Conservation (phyloP, 2,888 invertebrate genomes). For the Slavum lentiscoides region DNA sequence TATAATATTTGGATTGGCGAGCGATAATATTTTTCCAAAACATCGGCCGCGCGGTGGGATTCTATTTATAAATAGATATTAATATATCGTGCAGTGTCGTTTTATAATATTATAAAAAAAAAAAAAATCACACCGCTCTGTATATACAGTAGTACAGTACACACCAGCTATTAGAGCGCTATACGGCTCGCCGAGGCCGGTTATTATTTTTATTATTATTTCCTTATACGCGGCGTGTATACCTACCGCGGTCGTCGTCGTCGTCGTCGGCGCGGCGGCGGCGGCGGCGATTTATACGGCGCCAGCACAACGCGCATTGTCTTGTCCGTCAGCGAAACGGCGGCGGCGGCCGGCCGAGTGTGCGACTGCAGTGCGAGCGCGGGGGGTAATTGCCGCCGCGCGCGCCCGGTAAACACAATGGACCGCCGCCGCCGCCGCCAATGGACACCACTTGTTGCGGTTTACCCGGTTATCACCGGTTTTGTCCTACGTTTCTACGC, state of each 20-base stretch:
- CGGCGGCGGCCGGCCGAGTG: background rate
- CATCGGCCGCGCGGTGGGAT: too few relatives aligned
- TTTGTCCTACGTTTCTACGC: slow-evolving; percentile 22
- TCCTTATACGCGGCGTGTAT: background rate
- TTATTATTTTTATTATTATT: too few relatives aligned
- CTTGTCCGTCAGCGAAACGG: slow-evolving; percentile 40
- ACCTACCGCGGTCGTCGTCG: slow-evolving; percentile 36
- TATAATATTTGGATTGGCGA: too few relatives aligned
- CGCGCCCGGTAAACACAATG: slow-evolving; percentile 44
- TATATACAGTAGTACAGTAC: too few relatives aligned
- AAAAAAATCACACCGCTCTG: too few relatives aligned
- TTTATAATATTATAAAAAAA: too few relatives aligned
- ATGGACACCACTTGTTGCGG: slow-evolving; percentile 46
- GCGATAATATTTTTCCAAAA: too few relatives aligned
- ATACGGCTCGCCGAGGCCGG: too few relatives aligned
- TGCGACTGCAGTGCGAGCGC: slow-evolving; percentile 9
- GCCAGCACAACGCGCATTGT: slow-evolving; percentile 52
- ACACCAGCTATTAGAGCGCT: too few relatives aligned
- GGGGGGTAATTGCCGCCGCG: slow-evolving; percentile 53
- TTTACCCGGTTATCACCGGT: slow-evolving; percentile 50
- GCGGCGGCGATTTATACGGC: slow-evolving; percentile 52
- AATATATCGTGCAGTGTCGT: too few relatives aligned
- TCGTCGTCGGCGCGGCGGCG: slow-evolving; percentile 6
- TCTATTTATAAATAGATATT: too few relatives aligned
- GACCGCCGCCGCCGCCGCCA: slow-evolving; percentile 45